These are phyloP conservation scores for Pipra filicauda DNA, from an alignment of 2,113 vertebrate species.

Conservation along the genomic window DNA sequence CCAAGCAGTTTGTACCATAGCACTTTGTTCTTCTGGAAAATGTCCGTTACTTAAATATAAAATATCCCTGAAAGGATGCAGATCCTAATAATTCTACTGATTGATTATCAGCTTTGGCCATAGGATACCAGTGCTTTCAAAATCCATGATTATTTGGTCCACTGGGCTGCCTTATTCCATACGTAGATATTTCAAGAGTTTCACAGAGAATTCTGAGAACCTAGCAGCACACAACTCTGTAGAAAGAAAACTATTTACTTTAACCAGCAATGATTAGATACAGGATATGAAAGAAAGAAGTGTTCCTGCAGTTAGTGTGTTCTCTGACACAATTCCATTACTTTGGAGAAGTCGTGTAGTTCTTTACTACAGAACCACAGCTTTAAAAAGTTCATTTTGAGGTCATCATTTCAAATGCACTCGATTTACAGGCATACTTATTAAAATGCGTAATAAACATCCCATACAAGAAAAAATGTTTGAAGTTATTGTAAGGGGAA, in stretches of 20 bases:
- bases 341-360: background rate
- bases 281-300: background rate
- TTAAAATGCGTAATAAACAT: slow-evolving; percentile 56
- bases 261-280: background rate
- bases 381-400: slow-evolving; percentile 37
- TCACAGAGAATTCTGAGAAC: background rate
- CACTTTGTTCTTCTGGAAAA: background rate
- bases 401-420: slow-evolving; percentile 2
- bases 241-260: background rate
- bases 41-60: background rate
- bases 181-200: background rate
- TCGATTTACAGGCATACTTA: slow-evolving; percentile 39
- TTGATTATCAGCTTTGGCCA: background rate
- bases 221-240: background rate
- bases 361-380: background rate
- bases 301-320: background rate
- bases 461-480: slow-evolving; percentile 28
- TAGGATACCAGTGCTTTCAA: background rate
- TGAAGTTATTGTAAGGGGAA: slow-evolving; percentile 50
- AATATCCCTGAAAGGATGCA: background rate
- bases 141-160: background rate
- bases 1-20: accelerated
- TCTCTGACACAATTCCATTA: slow-evolving; percentile 6
- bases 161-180: background rate
- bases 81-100: background rate